Evolutionary conservation across 2,888 invertebrate genomes (phyloP), one percentile per base, ranked within the genome.

Genomic region (Synanthedon vespiformis): DNA sequence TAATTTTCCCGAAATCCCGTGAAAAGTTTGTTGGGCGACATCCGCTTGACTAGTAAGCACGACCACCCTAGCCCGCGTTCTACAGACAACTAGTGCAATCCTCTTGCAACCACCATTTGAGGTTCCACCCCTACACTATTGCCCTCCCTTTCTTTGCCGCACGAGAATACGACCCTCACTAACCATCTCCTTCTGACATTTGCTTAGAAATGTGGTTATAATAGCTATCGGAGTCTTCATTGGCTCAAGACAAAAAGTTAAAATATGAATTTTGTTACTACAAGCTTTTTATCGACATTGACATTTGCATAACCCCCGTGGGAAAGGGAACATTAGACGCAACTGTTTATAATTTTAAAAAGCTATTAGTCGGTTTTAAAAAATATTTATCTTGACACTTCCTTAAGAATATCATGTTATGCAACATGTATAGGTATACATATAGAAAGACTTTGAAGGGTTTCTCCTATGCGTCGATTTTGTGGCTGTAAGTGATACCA

Each of bases 21-120:
- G 76, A 85, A 86, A 86, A 86, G 86, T 86, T 86, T 84, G 64
- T 62, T 62, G 62, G 68, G 68, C 62, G 61, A 58, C 57, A 62
- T 64, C 58, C 55, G 54, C 51, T 40, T 44, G 18, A 54, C 54
- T 58, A 55, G 51, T 47, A 40, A 62, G 63, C 71, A 61, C 81
- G 70, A 70, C 84, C 74, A 62, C 55, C 58, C 55, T 55, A 58
- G 56, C 50, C 64, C 65, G 59, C 62, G 67, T 61, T 68, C 68
- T 57, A 60, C 59, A 65, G 70, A 71, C 70, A 69, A 86, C 86
- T 85, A 73, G 68, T 71, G 72, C 70, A 73, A 71, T 62, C 62
- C 60, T 66, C 67, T 68, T 76, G 73, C 75, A 76, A 54, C 41
- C 52, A 61, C 62, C 59, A 59, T 58, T 59, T 56, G 64, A 73